Evolutionary conservation across 1,140 invertebrate genomes (phyloP).

Genomic region (Hyposmocoma kahamanoa): DNA sequence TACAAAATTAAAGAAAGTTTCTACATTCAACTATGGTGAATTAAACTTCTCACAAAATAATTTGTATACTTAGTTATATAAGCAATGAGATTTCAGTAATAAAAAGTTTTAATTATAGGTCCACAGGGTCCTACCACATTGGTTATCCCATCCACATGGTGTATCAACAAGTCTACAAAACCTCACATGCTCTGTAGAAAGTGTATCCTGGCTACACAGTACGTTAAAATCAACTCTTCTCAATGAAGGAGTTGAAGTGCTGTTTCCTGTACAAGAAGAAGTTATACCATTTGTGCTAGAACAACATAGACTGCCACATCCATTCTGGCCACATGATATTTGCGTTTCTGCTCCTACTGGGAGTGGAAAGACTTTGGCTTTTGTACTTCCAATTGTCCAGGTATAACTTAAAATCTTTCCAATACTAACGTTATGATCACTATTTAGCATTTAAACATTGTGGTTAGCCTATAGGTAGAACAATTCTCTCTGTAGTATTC

Average conservation of each 20-base stretch:
- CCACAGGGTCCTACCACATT: constrained; percentile 86
- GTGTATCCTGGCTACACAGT: constrained; percentile 76
- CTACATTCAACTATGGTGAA: neutral
- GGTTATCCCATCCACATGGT: constrained; percentile 87
- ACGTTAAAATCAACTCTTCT: constrained; percentile 79
- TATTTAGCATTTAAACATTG: no score
- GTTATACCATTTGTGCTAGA: constrained; percentile 89
- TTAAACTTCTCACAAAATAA: neutral
- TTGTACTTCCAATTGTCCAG: constrained; percentile 94
- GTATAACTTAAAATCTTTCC: no score
- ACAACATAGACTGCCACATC: constrained; percentile 74
- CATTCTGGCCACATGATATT: constrained; percentile 87
- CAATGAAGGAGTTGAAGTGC: constrained; percentile 82
- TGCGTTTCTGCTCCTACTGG: constrained; percentile 98
- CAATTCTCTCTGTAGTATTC: no score
- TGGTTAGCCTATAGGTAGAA: no score
- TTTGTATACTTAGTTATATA: constrained; percentile 8
- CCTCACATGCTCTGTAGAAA: constrained; percentile 75
- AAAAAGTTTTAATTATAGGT: constrained; percentile 68
- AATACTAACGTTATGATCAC: no score
- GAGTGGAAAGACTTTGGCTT: constrained; percentile 97
- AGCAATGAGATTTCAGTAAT: no score
- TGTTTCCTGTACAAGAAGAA: constrained; percentile 92
- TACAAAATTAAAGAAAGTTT: neutral
- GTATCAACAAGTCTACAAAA: constrained; percentile 82